A percentile compares a stretch with the other conserved stretches of the same genome.
Conservation (phyloP, 2,888 invertebrate species). For the Belgica antarctica region DNA sequence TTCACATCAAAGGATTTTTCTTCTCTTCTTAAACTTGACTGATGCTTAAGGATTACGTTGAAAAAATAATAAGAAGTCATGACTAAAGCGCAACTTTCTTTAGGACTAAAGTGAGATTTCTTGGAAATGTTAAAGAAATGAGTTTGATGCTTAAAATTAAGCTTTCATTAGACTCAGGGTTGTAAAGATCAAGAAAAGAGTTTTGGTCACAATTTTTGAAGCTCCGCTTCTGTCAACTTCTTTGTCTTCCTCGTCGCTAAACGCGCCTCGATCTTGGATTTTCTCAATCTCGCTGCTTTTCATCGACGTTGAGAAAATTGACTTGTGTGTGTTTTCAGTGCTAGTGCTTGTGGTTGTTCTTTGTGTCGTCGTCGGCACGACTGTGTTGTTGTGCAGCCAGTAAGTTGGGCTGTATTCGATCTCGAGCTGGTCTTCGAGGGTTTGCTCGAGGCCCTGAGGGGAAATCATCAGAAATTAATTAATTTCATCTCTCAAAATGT, state of each 20-base stretch:
- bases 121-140: neutral
- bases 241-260: neutral
- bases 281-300: neutral
- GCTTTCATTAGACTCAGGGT: neutral
- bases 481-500: neutral
- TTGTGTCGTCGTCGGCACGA: constrained; percentile 75
- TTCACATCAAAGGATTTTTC: neutral
- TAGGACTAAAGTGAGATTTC: neutral
- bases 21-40: neutral
- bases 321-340: constrained; percentile 50
- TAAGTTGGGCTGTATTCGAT: constrained; percentile 75
- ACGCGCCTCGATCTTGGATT: constrained; percentile 7
- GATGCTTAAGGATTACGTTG: neutral
- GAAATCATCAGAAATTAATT: neutral
- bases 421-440: constrained; percentile 63
- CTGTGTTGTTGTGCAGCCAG: constrained; percentile 69
- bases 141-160: neutral
- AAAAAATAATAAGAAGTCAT: neutral
- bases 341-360: constrained; percentile 61
- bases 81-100: neutral
- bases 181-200: neutral
- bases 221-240: neutral
- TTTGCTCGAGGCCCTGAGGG: constrained; percentile 59
- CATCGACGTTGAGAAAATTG: constrained; percentile 33
- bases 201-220: too few species aligned